Conservation (phyloP, 2,888 invertebrate genomes). For the Liposcelis brunnea region DNA sequence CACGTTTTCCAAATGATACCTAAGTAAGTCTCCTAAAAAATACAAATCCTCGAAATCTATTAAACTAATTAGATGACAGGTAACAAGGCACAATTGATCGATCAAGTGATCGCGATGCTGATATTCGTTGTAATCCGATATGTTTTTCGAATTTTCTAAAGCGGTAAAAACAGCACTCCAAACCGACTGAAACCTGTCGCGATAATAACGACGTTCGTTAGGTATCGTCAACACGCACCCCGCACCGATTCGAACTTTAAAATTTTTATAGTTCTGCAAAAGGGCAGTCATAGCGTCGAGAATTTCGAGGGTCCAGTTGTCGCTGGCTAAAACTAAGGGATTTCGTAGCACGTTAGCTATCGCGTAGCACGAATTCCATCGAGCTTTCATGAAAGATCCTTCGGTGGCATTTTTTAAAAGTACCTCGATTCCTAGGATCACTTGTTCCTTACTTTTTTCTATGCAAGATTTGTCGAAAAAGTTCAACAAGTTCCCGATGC, state of each 20-base stretch:
- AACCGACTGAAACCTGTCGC: conserved; percentile 36
- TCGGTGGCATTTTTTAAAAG: conserved; percentile 49
- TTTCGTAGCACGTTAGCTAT: conserved; percentile 26
- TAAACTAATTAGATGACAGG: conserved; percentile 22
- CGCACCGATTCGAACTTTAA: conserved; percentile 60
- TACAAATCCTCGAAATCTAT: conserved; percentile 20
- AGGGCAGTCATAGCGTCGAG: conserved; percentile 18
- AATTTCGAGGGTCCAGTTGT: conserved; percentile 28
- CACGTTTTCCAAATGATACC: conserved; percentile 15
- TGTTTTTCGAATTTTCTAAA: conserved; percentile 54
- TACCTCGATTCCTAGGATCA: conserved; percentile 41
- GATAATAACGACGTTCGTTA: conserved; percentile 39
- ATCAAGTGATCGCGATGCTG: conserved; percentile 65
- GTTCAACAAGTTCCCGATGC: conserved; percentile 60
- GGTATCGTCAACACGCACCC: conserved; percentile 52
- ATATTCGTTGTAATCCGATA: conserved; percentile 66
- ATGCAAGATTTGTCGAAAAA: conserved; percentile 30
- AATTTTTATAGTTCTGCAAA: conserved; percentile 26
- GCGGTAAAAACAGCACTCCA: conserved; percentile 56
- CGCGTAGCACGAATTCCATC: conserved; percentile 25
- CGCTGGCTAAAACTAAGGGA: background rate
- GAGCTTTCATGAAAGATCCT: conserved; percentile 53
- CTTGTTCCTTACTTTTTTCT: conserved; percentile 29
- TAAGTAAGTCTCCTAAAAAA: conserved; percentile 14
- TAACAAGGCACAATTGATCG: conserved; percentile 39